Percentiles rank a stretch among this genome's conserved stretches.
Evolutionary conservation across 1,140 invertebrate genomes (phyloP).

Genomic region (Cotesia chilonis): DNA sequence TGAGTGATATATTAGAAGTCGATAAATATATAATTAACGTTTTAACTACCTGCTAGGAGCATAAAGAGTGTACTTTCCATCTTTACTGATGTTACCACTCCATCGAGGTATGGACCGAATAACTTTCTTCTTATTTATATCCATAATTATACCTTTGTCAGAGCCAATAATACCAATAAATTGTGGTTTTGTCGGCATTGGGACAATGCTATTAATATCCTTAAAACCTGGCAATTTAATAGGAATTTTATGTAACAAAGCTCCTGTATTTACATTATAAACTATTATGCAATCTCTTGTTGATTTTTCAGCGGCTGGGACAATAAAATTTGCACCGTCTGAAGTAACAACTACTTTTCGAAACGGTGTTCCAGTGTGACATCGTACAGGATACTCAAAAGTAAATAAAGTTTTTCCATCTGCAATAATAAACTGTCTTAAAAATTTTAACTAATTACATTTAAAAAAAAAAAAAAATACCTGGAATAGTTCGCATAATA

Average conservation of each 20-base stretch:
- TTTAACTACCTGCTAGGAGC: constrained; percentile 77
- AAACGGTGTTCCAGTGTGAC: constrained; percentile 73
- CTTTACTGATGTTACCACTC: constrained; percentile 83
- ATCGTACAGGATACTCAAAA: constrained; percentile 80
- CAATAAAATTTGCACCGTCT: constrained; percentile 80
- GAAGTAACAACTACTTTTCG: constrained; percentile 80
- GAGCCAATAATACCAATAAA: constrained; percentile 88
- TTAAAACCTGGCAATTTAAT: constrained; percentile 74
- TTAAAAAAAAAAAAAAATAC: constrained; percentile 54
- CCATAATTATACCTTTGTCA: constrained; percentile 88
- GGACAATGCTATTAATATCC: constrained; percentile 75
- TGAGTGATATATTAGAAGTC: constrained; percentile 22
- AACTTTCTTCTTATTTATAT: constrained; percentile 82
- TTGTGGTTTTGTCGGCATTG: constrained; percentile 82
- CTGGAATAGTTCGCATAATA: constrained; percentile 75
- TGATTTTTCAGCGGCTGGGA: constrained; percentile 82
- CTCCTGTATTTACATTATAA: constrained; percentile 85
- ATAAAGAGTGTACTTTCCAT: constrained; percentile 92
- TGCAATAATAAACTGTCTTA: constrained; percentile 48
- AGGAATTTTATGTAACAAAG: constrained; percentile 79
- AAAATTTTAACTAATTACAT: too few species aligned
- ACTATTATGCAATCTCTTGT: constrained; percentile 85
- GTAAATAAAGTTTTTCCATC: constrained; percentile 80
- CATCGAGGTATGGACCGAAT: constrained; percentile 81
- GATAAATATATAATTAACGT: constrained; percentile 10